These are phyloP conservation scores for Erythrocercus mccallii DNA, from an alignment of 2,113 vertebrate species.

Conservation along the genomic window DNA sequence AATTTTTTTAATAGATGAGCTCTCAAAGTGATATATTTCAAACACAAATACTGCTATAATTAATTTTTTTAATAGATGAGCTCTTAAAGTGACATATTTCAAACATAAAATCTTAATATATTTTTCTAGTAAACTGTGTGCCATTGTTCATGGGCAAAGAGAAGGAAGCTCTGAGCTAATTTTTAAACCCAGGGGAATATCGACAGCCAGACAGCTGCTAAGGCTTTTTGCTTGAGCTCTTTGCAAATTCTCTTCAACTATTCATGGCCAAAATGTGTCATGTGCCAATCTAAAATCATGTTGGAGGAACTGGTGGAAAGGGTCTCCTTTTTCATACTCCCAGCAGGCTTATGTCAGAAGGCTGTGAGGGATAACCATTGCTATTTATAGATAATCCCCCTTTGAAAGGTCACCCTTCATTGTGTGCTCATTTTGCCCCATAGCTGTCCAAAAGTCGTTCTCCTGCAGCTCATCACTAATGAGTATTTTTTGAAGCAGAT, in stretches of 20 bases:
- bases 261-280: slow-evolving; percentile 45
- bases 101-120: slow-evolving; percentile 61
- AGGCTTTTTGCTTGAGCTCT: slow-evolving; percentile 45
- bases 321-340: slow-evolving; percentile 32
- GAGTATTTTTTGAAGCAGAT: slow-evolving; percentile 21
- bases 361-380: slow-evolving; percentile 58
- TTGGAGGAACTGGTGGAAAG: slow-evolving; percentile 23
- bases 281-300: background rate
- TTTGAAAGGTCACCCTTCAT: slow-evolving; percentile 71
- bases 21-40: slow-evolving; percentile 64
- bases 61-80: slow-evolving; percentile 55
- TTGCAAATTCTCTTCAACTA: slow-evolving; percentile 54
- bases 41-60: too few relatives aligned
- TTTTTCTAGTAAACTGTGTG: slow-evolving; percentile 26
- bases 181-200: background rate
- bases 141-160: slow-evolving; percentile 15
- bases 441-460: slow-evolving; percentile 33
- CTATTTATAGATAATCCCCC: slow-evolving; percentile 75
- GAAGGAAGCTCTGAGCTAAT: slow-evolving; percentile 29
- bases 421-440: slow-evolving; percentile 36
- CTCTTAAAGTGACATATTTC: slow-evolving; percentile 63
- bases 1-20: slow-evolving; percentile 55
- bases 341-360: slow-evolving; percentile 42
- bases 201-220: background rate
- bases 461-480: background rate